Conservation (phyloP, 2,113 vertebrate genomes). For the Pelobates fuscus region DNA sequence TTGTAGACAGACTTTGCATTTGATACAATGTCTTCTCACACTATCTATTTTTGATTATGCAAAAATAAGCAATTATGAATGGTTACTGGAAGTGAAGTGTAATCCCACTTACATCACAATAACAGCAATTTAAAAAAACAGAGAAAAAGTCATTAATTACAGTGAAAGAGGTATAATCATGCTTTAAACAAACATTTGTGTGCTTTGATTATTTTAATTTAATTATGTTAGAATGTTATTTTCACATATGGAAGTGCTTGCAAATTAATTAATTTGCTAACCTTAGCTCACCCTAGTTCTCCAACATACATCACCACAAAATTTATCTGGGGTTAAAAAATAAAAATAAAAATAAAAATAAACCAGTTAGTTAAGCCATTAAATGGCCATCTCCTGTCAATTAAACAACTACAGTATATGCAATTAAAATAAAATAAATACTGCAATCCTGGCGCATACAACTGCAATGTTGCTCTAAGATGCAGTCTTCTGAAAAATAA, state of each 20-base stretch:
- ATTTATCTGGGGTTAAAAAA: too few species aligned
- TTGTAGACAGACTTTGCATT: too few species aligned
- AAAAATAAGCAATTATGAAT: background rate
- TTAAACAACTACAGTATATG: too few species aligned
- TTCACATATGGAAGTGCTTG: slow-evolving; percentile 6
- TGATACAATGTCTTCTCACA: too few species aligned
- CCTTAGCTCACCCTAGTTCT: slow-evolving; percentile 15
- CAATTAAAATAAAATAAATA: too few species aligned
- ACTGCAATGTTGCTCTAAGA: too few species aligned
- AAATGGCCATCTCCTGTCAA: too few species aligned
- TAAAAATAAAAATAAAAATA: too few species aligned
- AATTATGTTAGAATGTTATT: slow-evolving; percentile 23
- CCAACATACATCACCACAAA: too few species aligned
- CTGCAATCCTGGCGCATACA: too few species aligned
- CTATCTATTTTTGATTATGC: background rate
- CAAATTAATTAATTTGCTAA: slow-evolving; percentile 29
- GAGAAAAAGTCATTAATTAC: slow-evolving; percentile 16
- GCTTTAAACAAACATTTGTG: slow-evolving; percentile 34
- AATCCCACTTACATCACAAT: slow-evolving; percentile 15
- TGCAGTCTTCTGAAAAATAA: too few species aligned
- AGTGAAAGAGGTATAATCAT: slow-evolving; percentile 21
- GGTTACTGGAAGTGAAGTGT: background rate
- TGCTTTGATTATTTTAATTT: slow-evolving; percentile 30
- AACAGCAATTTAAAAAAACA: slow-evolving; percentile 21
- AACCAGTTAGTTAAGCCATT: too few species aligned